phyloP scores from a whole-genome alignment of 2,888 invertebrate species.

The Rotaria macrura region DNA sequence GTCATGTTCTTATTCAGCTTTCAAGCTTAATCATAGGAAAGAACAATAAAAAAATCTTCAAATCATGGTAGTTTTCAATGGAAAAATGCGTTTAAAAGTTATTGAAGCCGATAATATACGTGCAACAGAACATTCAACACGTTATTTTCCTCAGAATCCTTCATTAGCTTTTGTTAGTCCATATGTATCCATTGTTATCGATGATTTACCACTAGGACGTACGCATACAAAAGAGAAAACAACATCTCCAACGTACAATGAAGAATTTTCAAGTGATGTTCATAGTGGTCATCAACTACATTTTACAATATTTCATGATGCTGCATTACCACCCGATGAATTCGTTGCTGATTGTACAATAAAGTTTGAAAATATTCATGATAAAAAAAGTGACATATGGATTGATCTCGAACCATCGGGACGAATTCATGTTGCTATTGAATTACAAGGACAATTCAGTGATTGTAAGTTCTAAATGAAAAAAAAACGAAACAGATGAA shows the following conservation, averaged over 20 bases:
- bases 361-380: slow-evolving; percentile 76
- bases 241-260: slow-evolving; percentile 89
- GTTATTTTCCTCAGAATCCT: slow-evolving; percentile 46
- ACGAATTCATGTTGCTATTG: slow-evolving; percentile 80
- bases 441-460: slow-evolving; percentile 56
- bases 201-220: slow-evolving; percentile 80
- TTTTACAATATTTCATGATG: slow-evolving; percentile 95
- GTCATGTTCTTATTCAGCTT: slow-evolving; percentile 12
- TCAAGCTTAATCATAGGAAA: background rate
- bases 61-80: slow-evolving; percentile 63
- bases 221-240: slow-evolving; percentile 85
- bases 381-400: slow-evolving; percentile 38
- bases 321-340: slow-evolving; percentile 91
- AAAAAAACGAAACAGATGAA: background rate
- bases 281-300: slow-evolving; percentile 79
- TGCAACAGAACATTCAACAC: slow-evolving; percentile 73
- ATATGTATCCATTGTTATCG: slow-evolving; percentile 87
- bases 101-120: slow-evolving; percentile 91
- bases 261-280: slow-evolving; percentile 78
- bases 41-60: background rate
- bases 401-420: slow-evolving; percentile 93
- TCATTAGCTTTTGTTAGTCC: slow-evolving; percentile 53
- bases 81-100: slow-evolving; percentile 86
- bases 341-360: slow-evolving; percentile 96
- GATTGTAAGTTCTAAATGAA: background rate